phyloP scores from a whole-genome alignment of 2,888 invertebrate genomes.

The Drosophila gaucha region DNA sequence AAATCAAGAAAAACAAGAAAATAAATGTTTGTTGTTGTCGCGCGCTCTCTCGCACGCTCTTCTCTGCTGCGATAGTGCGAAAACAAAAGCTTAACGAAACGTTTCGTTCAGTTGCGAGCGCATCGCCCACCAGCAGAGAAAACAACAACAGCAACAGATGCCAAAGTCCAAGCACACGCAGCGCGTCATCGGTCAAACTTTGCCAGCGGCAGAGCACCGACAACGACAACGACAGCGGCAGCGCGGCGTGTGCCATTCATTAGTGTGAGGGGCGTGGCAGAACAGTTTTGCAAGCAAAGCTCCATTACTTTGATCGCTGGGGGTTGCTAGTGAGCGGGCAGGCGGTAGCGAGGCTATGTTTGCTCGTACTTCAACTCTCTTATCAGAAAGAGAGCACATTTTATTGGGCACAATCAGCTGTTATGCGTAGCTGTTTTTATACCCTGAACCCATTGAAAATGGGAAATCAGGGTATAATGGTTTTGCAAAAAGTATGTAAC shows the following conservation, averaged over 20 bases:
- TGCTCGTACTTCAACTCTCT: constrained; percentile 23
- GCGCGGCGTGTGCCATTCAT: constrained; percentile 49
- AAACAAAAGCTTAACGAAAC: constrained; percentile 31
- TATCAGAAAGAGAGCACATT: constrained; percentile 29
- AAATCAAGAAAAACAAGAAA: constrained; percentile 8
- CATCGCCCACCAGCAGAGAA: constrained; percentile 32
- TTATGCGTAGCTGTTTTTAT: constrained; percentile 14
- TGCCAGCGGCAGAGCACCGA: constrained; percentile 19
- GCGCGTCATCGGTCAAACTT: constrained; percentile 58
- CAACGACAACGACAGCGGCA: constrained; percentile 13
- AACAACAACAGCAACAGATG: constrained; percentile 13
- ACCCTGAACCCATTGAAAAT: no score
- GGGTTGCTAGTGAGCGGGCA: constrained; percentile 4
- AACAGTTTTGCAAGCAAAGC: constrained; percentile 28
- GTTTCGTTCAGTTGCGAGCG: constrained; percentile 21
- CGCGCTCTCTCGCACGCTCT: neutral
- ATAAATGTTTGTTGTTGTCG: constrained; percentile 13
- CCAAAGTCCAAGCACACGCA: constrained; percentile 58
- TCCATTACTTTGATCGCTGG: constrained; percentile 8
- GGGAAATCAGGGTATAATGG: no score
- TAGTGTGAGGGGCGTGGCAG: constrained; percentile 25
- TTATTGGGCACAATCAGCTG: constrained; percentile 40
- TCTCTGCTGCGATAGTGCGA: neutral
- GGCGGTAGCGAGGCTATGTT: neutral
- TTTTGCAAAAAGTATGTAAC: no score